Evolutionary conservation across 2,888 invertebrate species (phyloP).

Genomic region (Silvanus unidentatus): DNA sequence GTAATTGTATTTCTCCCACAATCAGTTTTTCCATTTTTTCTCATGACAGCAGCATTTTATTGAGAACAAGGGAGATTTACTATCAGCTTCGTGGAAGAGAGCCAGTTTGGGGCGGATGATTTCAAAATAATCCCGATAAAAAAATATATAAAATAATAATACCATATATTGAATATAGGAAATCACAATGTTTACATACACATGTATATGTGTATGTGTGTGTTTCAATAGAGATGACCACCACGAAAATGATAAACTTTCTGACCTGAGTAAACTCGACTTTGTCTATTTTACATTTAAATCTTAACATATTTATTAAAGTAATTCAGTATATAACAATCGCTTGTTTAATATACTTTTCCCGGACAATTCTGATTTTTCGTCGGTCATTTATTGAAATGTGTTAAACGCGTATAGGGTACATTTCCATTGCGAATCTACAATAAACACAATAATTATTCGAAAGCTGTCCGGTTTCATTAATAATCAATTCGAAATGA

Average conservation of each 20-base stretch:
- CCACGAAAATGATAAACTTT: slow-evolving; percentile 29
- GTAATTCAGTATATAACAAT: slow-evolving; percentile 20
- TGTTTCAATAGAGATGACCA: slow-evolving; percentile 23
- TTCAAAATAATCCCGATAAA: slow-evolving; percentile 10
- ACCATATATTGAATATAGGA: slow-evolving; percentile 4
- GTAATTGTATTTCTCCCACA: no score
- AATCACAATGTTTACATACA: slow-evolving; percentile 8
- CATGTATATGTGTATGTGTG: slow-evolving; percentile 8
- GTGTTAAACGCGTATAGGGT: no score
- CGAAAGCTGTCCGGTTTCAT: no score
- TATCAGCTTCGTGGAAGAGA: background rate
- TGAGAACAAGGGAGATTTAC: no score
- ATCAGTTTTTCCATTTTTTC: no score
- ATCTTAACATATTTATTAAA: slow-evolving; percentile 20
- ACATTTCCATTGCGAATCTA: no score
- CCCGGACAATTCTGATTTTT: no score
- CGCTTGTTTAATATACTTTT: slow-evolving; percentile 8
- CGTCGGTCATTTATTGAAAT: no score
- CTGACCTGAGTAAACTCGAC: slow-evolving; percentile 33
- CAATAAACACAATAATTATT: no score
- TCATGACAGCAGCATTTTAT: no score
- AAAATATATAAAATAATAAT: no score
- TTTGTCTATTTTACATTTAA: slow-evolving; percentile 36
- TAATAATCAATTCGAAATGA: slow-evolving; percentile 19
- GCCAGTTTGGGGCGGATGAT: slow-evolving; percentile 17